A percentile compares a stretch with the other conserved stretches of the same genome.
phyloP scores from a whole-genome alignment of 2,113 vertebrate genomes.

The Sturnira hondurensis region DNA sequence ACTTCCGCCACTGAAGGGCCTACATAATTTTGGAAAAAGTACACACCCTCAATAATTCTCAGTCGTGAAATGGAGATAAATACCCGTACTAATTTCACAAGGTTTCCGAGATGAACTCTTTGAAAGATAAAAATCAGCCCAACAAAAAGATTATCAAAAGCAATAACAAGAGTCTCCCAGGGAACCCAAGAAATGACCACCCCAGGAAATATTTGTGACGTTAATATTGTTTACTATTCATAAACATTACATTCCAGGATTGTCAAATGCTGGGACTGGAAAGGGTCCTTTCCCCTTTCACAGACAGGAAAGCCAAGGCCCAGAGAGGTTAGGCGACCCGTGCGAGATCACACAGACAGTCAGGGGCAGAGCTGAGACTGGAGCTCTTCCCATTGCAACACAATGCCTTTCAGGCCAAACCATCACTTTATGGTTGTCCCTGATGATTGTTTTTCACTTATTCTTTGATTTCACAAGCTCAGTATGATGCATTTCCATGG shows the following conservation, averaged over 20 bases:
- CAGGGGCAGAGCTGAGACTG: accelerated
- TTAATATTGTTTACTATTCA: background rate
- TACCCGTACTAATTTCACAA: constrained; percentile 10
- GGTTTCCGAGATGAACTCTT: background rate
- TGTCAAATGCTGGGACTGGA: background rate
- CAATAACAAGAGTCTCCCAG: background rate
- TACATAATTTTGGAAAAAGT: background rate
- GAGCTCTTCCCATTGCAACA: background rate
- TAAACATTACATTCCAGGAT: background rate
- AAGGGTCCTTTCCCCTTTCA: background rate
- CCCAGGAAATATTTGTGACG: constrained; percentile 10
- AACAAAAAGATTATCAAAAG: background rate
- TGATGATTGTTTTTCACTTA: constrained; percentile 14
- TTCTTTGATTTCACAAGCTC: constrained; percentile 22
- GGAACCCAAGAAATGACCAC: background rate
- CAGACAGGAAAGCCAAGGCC: background rate
- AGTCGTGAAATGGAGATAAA: background rate
- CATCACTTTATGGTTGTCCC: constrained; percentile 42
- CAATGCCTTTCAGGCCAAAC: constrained; percentile 13
- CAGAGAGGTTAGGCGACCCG: background rate
- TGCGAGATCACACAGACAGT: background rate
- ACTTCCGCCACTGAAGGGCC: background rate
- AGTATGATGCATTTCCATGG: constrained; percentile 29
- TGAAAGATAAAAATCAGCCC: background rate
- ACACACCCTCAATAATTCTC: background rate